Evolutionary conservation across 2,888 invertebrate genomes (phyloP).

Genomic region (Ochropleura leucogaster): DNA sequence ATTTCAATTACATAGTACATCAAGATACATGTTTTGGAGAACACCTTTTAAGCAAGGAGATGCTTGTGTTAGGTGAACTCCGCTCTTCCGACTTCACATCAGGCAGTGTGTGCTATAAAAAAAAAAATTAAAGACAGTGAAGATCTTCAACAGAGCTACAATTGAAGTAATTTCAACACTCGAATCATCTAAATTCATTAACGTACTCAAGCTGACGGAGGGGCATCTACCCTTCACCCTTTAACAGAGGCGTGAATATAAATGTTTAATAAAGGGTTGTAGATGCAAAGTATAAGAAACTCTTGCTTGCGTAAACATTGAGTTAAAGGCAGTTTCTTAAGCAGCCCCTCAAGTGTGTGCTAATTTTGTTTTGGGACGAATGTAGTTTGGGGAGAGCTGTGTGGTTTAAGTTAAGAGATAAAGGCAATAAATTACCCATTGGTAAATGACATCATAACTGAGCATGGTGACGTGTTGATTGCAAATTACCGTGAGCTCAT

Average conservation of each 20-base stretch:
- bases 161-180: constrained; percentile 49
- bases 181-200: constrained; percentile 64
- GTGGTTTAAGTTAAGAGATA: constrained; percentile 54
- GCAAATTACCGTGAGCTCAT: background rate
- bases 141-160: constrained; percentile 18
- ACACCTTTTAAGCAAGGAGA: no score
- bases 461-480: background rate
- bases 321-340: constrained; percentile 55
- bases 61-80: no score
- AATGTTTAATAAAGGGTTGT: constrained; percentile 69
- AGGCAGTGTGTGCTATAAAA: no score
- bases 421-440: background rate
- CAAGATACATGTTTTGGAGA: no score
- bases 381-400: constrained; percentile 62
- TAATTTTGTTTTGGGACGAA: constrained; percentile 75
- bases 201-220: constrained; percentile 46
- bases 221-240: constrained; percentile 60
- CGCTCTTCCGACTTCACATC: no score
- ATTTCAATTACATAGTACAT: no score
- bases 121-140: constrained; percentile 11
- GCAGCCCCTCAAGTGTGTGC: constrained; percentile 72
- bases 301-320: constrained; percentile 67
- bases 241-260: constrained; percentile 67
- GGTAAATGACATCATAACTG: background rate
- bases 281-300: constrained; percentile 67